A percentile compares a stretch with the other conserved stretches of the same genome.
phyloP scores from a whole-genome alignment of 2,797 vertebrate genomes.

The Podargus strigoides region DNA sequence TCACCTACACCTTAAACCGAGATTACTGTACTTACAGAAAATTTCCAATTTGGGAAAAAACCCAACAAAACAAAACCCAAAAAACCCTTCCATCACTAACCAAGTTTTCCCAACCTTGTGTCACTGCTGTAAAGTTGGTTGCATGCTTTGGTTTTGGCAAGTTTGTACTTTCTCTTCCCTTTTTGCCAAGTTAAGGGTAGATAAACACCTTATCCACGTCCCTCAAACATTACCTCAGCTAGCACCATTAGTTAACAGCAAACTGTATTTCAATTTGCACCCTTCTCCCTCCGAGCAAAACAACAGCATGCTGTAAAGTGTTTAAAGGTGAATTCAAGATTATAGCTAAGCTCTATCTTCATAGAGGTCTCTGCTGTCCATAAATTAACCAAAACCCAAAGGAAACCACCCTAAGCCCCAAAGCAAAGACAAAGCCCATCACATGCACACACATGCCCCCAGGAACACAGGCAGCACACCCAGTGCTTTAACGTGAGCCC shows the following conservation, averaged over 20 bases:
- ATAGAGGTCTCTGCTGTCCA: not conserved
- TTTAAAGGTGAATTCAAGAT: not conserved
- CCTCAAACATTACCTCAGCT: not conserved
- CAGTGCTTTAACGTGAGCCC: rapidly evolving
- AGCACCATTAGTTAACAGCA: not conserved
- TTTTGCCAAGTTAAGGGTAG: not conserved
- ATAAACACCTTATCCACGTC: not conserved
- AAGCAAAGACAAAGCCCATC: not conserved
- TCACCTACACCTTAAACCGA: not conserved
- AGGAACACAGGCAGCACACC: not conserved
- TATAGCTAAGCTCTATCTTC: not conserved
- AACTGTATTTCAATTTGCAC: not conserved
- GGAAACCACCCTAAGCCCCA: not conserved
- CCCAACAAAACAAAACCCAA: not conserved
- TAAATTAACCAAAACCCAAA: not conserved
- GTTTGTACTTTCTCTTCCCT: not conserved
- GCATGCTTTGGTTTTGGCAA: not conserved
- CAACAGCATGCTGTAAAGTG: rapidly evolving
- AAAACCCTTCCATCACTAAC: not conserved
- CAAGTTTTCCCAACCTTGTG: rapidly evolving
- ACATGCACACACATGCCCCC: no score
- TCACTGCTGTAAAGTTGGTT: not conserved
- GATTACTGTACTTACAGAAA: rapidly evolving
- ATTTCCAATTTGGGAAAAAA: not conserved
- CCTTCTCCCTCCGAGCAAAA: not conserved